These are phyloP conservation scores for Microplitis demolitor DNA, from an alignment of 1,140 invertebrate genomes.

Conservation along the genomic window DNA sequence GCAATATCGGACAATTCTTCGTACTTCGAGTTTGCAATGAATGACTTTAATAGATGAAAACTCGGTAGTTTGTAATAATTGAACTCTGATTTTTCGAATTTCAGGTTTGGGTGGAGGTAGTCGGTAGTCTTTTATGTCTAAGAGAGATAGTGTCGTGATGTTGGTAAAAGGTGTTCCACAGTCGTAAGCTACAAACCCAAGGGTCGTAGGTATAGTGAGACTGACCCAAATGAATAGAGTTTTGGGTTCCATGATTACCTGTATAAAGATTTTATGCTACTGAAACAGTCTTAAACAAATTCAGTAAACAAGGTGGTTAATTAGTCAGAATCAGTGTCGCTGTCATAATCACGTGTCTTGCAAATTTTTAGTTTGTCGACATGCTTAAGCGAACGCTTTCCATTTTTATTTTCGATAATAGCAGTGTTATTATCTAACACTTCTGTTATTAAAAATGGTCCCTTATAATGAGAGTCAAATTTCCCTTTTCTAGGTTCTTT, in stretches of 20 bases:
- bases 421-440: no score
- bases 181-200: conserved; percentile 10
- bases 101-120: neutral
- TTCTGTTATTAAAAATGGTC: no score
- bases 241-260: neutral
- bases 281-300: no score
- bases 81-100: neutral
- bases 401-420: no score
- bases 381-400: conserved; percentile 3
- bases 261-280: neutral
- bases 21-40: conserved; percentile 16
- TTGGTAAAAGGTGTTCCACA: conserved; percentile 2
- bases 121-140: conserved; percentile 7
- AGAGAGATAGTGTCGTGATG: conserved; percentile 3
- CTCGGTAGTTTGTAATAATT: no score
- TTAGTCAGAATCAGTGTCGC: neutral
- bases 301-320: neutral
- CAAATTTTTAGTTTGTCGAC: conserved; percentile 23
- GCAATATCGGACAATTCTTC: conserved; percentile 6
- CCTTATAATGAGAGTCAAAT: no score
- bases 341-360: neutral
- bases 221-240: no score
- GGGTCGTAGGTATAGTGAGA: no score
- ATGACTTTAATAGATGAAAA: neutral
- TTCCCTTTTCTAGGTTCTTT: no score